Evolutionary conservation across 1,140 invertebrate species (phyloP), one percentile per base, ranked within the genome.

Genomic region (Batillaria attramentaria): DNA sequence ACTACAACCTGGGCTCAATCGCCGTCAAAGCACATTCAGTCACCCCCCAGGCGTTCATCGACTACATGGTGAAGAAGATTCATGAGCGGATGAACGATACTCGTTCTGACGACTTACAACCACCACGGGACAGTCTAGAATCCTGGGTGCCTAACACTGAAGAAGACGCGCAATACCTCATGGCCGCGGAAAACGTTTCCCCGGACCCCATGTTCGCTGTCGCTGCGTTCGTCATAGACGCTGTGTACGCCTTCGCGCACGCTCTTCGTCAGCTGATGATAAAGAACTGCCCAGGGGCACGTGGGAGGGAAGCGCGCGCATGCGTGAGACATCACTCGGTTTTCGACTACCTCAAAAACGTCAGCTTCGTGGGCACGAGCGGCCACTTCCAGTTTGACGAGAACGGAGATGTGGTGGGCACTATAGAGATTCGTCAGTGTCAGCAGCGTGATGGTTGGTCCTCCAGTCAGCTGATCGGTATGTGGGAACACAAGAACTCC

Each of bases 221-320:
- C 2, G 94, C 96, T 18, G 95, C 95, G 82, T 95, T 96, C 86
- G 95, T 97, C 35, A 94, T 96, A 24, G 95, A 96, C 87, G 95
- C 95, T 35, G 95, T 97, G 3, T 96, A 95, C 86, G 95, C 95
- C 0, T 95, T 96, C 87, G 96, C 95, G 2, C 92, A 95, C 85
- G 95, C 95, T 0, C 91, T 97, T 6, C 92, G 94, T 83, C 90
- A 72, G 10, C 50, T 82, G n/a, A 74, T 84, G 1, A 62, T 79
- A 28, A 73, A 79, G 13, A 18, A 78, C 18, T 85, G 84, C 41
- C 65, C 74, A 13, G 18, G 42, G 1, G 37, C 43, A 4, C 39
- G 24, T 2, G 74, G 68, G 10, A 46, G n/a, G 1, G 39, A 60
- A 35, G 43, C 79, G 31, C 66, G 82, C 33, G 41, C 57, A 2